phyloP scores from a whole-genome alignment of 2,888 invertebrate genomes.

The Tridacna gigas region DNA sequence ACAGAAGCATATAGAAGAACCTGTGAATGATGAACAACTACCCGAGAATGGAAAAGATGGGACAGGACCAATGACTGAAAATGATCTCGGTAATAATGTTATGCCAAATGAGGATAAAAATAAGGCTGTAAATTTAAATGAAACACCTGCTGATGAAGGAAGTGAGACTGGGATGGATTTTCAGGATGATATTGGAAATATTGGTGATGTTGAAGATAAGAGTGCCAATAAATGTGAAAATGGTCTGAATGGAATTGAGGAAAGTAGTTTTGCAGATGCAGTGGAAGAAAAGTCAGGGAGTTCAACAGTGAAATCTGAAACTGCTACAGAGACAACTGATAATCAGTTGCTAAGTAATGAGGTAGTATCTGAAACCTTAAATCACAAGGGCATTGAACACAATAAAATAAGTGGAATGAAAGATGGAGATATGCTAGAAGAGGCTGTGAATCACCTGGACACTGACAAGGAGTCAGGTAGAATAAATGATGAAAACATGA shows the following conservation, averaged over 20 bases:
- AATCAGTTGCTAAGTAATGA: not conserved
- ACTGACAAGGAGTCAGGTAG: not conserved
- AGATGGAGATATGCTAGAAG: not conserved
- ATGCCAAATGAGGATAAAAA: not conserved
- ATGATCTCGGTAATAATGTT: not conserved
- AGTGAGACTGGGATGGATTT: too few species aligned
- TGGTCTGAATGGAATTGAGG: not conserved
- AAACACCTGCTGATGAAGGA: not conserved
- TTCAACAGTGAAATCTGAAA: too few species aligned
- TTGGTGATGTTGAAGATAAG: not conserved
- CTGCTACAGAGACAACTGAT: too few species aligned
- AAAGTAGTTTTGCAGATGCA: too few species aligned
- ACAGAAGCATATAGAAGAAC: not conserved
- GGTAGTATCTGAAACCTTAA: not conserved
- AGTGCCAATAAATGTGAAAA: not conserved
- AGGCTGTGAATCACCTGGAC: not conserved
- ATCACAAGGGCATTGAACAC: not conserved
- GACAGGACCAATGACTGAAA: not conserved
- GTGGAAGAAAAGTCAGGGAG: too few species aligned
- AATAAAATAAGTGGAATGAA: not conserved
- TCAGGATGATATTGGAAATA: too few species aligned
- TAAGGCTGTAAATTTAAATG: not conserved
- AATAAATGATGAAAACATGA: not conserved
- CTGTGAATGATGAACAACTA: not conserved
- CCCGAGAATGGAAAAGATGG: not conserved